These are phyloP conservation scores for Anagrus nilaparvatae DNA, from an alignment of 1,140 invertebrate genomes.

Conservation along the genomic window DNA sequence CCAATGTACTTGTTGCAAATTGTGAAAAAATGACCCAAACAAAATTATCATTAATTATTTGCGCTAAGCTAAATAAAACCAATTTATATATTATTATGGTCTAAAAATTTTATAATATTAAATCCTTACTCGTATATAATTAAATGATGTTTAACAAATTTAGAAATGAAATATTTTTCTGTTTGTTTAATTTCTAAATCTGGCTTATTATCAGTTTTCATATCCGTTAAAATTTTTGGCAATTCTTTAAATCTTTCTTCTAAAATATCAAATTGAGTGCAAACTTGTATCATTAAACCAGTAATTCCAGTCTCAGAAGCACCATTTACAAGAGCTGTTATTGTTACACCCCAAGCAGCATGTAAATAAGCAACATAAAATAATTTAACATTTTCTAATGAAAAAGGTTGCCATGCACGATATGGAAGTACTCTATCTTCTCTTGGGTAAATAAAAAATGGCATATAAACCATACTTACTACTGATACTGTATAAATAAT, in stretches of 20 bases:
- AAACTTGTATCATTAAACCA: conserved; percentile 20
- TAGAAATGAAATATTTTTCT: conserved; percentile 5
- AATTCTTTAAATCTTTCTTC: conserved; percentile 17
- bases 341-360: conserved; percentile 12
- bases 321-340: conserved; percentile 19
- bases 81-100: neutral
- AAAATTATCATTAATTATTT: conserved; percentile 12
- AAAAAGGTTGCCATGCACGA: conserved; percentile 4
- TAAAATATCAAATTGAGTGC: conserved; percentile 22
- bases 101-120: neutral
- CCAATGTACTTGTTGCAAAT: conserved; percentile 15
- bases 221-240: conserved; percentile 1
- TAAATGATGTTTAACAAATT: conserved; percentile 15
- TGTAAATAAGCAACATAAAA: conserved; percentile 15
- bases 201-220: neutral
- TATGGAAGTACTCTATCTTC: conserved; percentile 12
- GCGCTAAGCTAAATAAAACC: neutral
- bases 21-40: conserved; percentile 17
- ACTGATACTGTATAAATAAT: conserved; percentile 4
- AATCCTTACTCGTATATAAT: conserved; percentile 16
- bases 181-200: neutral
- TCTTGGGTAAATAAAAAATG: conserved; percentile 1
- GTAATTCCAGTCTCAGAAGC: conserved; percentile 20
- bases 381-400: conserved; percentile 1
- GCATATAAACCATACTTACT: conserved; percentile 4